These are phyloP conservation scores for Peromyscus californicus DNA, from an alignment of 2,113 vertebrate genomes.

Conservation along the genomic window DNA sequence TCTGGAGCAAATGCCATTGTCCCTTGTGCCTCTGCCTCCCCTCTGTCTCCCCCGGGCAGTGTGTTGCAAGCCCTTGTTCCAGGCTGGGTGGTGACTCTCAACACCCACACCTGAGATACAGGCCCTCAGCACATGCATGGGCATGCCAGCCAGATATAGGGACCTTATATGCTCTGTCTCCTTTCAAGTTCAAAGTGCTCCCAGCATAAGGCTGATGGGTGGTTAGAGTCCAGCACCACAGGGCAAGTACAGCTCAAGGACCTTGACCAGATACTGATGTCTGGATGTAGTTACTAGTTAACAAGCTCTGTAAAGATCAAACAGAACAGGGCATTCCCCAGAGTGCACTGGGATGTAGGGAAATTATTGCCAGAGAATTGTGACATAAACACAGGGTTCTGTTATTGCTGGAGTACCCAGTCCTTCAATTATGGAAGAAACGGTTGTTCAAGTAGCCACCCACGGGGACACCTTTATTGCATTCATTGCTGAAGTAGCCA, in stretches of 20 bases:
- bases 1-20: background rate
- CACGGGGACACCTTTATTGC: background rate
- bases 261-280: background rate
- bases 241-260: background rate
- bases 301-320: slow-evolving; percentile 41
- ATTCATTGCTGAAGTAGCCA: background rate
- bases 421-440: background rate
- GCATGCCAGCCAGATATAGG: background rate
- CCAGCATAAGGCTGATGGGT: background rate
- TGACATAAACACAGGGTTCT: background rate
- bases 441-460: background rate
- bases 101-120: background rate
- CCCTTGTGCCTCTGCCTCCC: too few species aligned
- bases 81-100: background rate
- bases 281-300: slow-evolving; percentile 39
- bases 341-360: background rate
- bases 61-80: background rate
- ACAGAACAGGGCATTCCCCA: background rate
- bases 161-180: background rate
- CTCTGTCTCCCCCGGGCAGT: background rate
- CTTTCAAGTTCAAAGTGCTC: background rate
- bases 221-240: background rate
- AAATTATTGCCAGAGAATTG: slow-evolving; percentile 1
- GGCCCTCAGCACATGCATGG: background rate
- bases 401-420: background rate